phyloP scores from a whole-genome alignment of 2,888 invertebrate genomes.

The Entomobrya multifasciata region DNA sequence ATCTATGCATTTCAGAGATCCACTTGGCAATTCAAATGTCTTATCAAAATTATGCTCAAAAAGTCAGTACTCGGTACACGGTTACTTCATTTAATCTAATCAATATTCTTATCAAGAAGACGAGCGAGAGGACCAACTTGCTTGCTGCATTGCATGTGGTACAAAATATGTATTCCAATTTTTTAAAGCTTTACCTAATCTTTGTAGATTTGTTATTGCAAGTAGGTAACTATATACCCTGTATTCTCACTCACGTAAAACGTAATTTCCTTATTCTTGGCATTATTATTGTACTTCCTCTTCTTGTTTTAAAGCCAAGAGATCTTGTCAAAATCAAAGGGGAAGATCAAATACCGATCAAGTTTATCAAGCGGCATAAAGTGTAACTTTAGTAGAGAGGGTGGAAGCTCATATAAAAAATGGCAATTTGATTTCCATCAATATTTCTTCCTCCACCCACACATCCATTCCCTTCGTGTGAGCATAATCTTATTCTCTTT shows the following conservation, averaged over 20 bases:
- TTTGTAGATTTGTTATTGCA: no score
- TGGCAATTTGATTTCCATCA: slow-evolving; percentile 21
- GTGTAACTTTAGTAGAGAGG: slow-evolving; percentile 3
- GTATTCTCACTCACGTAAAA: no score
- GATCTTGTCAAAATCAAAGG: slow-evolving; percentile 19
- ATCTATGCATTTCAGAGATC: no score
- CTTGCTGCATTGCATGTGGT: slow-evolving; percentile 18
- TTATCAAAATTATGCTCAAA: no score
- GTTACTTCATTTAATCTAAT: slow-evolving; percentile 25
- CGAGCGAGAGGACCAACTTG: slow-evolving; percentile 19
- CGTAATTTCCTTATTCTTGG: no score
- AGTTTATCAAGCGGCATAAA: neutral
- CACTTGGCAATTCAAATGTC: slow-evolving; percentile 16
- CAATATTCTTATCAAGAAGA: slow-evolving; percentile 54
- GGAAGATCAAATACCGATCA: slow-evolving; percentile 56
- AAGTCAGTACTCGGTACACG: no score
- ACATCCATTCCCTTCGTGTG: neutral
- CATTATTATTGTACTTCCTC: no score
- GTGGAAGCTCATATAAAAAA: neutral
- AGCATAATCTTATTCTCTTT: neutral
- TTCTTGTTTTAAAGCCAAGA: no score
- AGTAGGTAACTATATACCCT: no score
- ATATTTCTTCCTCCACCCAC: neutral
- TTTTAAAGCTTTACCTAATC: slow-evolving; percentile 16
- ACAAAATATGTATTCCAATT: slow-evolving; percentile 38